Conservation (phyloP, 2,797 vertebrate species). For the Xerus rutilus region DNA sequence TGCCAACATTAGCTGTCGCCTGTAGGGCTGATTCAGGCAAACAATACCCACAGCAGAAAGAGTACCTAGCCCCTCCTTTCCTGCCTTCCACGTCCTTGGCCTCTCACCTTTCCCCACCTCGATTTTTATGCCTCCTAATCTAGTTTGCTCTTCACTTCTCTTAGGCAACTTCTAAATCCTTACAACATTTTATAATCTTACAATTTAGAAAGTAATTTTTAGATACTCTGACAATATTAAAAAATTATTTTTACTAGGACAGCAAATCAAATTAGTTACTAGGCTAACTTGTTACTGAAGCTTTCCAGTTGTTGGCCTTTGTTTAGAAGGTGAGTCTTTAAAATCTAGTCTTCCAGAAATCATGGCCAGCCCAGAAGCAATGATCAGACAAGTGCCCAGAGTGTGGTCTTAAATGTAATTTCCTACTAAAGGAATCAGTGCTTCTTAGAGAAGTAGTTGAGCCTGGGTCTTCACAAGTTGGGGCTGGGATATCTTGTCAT, state of each 20-base stretch:
- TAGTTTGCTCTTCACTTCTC: not conserved
- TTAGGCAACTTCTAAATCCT: not conserved
- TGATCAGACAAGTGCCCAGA: not conserved
- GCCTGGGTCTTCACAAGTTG: not conserved
- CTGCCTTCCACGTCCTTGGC: not conserved
- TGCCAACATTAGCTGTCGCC: too few relatives aligned
- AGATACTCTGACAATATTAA: not conserved
- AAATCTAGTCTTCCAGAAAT: conserved; percentile 15
- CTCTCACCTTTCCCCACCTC: not conserved
- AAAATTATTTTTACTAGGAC: conserved; percentile 20
- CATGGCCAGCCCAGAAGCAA: not conserved
- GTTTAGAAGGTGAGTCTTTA: not conserved
- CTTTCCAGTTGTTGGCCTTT: not conserved
- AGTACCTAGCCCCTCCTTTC: not conserved
- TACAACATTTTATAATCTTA: not conserved
- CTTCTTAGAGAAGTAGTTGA: not conserved
- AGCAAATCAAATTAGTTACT: not conserved
- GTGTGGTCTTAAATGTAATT: not conserved
- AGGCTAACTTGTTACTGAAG: not conserved
- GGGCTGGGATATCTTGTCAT: not conserved
- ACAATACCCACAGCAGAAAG: not conserved
- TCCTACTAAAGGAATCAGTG: not conserved
- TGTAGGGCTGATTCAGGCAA: not conserved
- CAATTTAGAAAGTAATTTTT: not conserved
- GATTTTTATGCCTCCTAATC: not conserved